Conservation (phyloP, 2,113 vertebrate genomes). For the Elephas maximus region DNA sequence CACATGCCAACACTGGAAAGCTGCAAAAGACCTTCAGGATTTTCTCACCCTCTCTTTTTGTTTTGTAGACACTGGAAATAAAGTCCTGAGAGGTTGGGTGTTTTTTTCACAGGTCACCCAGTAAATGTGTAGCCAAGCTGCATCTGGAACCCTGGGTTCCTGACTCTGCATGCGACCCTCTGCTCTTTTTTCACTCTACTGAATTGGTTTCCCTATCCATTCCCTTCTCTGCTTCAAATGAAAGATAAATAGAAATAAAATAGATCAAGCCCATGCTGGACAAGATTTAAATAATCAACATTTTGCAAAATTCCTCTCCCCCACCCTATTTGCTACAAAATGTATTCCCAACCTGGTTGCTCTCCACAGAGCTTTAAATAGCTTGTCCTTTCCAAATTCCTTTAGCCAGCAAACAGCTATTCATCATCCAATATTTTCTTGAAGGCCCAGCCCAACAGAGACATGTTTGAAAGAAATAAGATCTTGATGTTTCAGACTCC, state of each 20-base stretch:
- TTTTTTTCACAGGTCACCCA: not conserved
- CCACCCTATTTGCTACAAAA: not conserved
- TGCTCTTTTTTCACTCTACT: not conserved
- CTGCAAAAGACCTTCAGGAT: not conserved
- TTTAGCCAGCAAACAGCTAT: constrained; percentile 62
- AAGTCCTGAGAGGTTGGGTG: not conserved
- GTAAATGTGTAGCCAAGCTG: not conserved
- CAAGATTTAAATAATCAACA: constrained; percentile 44
- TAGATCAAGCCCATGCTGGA: not conserved
- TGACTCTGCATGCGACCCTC: not conserved
- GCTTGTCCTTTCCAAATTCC: constrained; percentile 63
- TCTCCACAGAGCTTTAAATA: constrained; percentile 72
- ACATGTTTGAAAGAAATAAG: constrained; percentile 72
- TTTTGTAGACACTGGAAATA: not conserved
- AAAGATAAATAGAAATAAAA: constrained; percentile 40
- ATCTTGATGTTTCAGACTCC: constrained; percentile 50
- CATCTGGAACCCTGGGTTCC: not conserved
- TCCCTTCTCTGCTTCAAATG: constrained; percentile 27
- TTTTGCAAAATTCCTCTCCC: constrained; percentile 51
- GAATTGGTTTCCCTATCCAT: not conserved
- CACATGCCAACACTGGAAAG: not conserved
- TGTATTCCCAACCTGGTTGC: constrained; percentile 48
- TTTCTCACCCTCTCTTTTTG: not conserved
- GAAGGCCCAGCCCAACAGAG: constrained; percentile 66
- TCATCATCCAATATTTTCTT: constrained; percentile 67